Percentiles rank a stretch among this genome's conserved stretches.
These are phyloP conservation scores for Stratiolaelaps scimitus DNA, from an alignment of 1,140 invertebrate genomes.

Conservation along the genomic window DNA sequence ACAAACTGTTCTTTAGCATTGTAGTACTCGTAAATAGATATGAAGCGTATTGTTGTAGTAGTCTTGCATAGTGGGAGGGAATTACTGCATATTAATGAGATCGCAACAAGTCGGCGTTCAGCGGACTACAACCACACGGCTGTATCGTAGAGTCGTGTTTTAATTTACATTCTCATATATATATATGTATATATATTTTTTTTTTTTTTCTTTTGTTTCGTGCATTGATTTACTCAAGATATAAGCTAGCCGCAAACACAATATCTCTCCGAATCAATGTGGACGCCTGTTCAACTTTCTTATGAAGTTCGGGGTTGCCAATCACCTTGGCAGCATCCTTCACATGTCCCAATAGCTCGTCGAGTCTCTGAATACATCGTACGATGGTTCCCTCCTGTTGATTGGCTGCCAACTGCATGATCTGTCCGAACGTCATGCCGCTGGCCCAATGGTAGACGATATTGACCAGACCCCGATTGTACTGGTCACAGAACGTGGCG, in stretches of 20 bases:
- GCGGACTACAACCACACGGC: too few species aligned
- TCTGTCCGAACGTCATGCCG: conserved; percentile 76
- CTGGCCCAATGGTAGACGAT: conserved; percentile 93
- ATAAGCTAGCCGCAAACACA: conserved; percentile 92
- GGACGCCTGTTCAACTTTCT: conserved; percentile 91
- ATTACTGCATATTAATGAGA: too few species aligned
- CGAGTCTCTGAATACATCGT: conserved; percentile 85
- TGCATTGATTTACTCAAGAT: conserved; percentile 53
- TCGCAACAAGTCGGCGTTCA: too few species aligned
- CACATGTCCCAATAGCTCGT: conserved; percentile 82
- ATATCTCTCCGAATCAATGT: conserved; percentile 89
- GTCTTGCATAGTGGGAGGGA: too few species aligned
- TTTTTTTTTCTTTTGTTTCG: too few species aligned
- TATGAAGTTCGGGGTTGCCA: conserved; percentile 73
- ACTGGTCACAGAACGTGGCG: conserved; percentile 47
- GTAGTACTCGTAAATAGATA: too few species aligned
- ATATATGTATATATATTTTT: too few species aligned
- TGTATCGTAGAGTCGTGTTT: too few species aligned
- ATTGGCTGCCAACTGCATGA: conserved; percentile 72
- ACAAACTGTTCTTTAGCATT: too few species aligned
- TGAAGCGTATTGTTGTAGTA: too few species aligned
- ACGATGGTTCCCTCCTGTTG: conserved; percentile 98
- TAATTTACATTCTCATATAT: too few species aligned
- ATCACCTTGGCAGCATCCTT: conserved; percentile 81
- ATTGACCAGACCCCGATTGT: conserved; percentile 80